Conservation (phyloP, 1,140 invertebrate genomes). For the Pissodes strobi region DNA sequence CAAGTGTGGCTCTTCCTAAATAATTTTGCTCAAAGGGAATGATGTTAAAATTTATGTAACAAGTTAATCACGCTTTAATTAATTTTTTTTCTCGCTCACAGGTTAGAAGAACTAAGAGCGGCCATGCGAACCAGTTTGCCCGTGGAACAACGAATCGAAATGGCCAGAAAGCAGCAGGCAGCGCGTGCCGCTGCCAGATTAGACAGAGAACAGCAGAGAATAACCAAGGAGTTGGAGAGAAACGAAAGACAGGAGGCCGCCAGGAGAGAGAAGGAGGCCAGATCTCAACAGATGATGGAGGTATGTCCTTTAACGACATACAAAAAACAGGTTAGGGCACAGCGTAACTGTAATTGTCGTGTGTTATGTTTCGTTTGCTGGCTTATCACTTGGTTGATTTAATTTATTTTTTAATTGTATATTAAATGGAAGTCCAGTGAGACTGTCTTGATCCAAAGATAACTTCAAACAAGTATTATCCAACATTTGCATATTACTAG, state of each 20-base stretch:
- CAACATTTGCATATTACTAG: no score
- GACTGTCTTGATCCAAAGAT: no score
- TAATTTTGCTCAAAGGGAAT: no score
- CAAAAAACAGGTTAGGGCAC: background rate
- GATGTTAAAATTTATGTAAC: no score
- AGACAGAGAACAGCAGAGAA: slow-evolving; percentile 65
- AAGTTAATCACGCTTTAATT: no score
- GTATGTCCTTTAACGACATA: slow-evolving; percentile 51
- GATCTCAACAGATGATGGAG: slow-evolving; percentile 74
- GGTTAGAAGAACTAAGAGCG: slow-evolving; percentile 64
- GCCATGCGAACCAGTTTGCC: slow-evolving; percentile 63
- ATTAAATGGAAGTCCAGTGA: no score
- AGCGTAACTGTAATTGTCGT: no score
- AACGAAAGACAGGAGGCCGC: slow-evolving; percentile 77
- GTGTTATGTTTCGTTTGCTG: no score
- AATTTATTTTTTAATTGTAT: no score
- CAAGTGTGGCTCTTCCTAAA: no score
- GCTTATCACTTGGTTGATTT: no score
- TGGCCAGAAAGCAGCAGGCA: slow-evolving; percentile 67
- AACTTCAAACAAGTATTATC: no score
- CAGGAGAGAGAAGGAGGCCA: slow-evolving; percentile 73
- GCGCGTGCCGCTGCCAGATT: slow-evolving; percentile 64
- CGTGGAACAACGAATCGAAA: slow-evolving; percentile 68
- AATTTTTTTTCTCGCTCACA: slow-evolving; percentile 37
- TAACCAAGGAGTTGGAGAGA: slow-evolving; percentile 65